Evolutionary conservation across 2,888 invertebrate species (phyloP).

Genomic region (Cheilosia urbana): DNA sequence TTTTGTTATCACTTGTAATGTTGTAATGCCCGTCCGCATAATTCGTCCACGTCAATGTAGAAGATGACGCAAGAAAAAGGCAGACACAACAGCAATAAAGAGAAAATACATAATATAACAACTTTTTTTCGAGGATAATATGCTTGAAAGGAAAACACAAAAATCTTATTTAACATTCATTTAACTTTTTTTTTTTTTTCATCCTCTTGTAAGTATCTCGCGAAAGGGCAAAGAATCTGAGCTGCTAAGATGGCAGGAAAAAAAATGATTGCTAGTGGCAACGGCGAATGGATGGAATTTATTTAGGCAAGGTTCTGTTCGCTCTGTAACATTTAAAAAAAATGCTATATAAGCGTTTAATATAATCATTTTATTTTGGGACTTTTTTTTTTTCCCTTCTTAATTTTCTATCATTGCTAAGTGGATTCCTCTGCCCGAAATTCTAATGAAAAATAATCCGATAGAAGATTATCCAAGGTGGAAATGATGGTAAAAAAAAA

Average conservation of each 20-base stretch:
- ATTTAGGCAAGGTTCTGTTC: not conserved
- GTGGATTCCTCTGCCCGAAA: constrained; percentile 22
- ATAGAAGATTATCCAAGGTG: not conserved
- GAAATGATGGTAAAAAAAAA: not conserved
- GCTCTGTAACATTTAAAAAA: not conserved
- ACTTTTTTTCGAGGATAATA: constrained; percentile 41
- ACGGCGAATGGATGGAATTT: not conserved
- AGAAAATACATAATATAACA: too few relatives aligned
- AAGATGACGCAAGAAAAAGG: constrained; percentile 14
- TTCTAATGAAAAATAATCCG: constrained; percentile 2
- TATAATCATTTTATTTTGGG: constrained; percentile 51
- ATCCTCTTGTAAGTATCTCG: not conserved
- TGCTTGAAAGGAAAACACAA: constrained; percentile 42
- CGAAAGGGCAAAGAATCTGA: constrained; percentile 9
- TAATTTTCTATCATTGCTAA: constrained; percentile 39
- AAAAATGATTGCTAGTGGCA: constrained; percentile 17
- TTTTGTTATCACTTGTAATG: constrained; percentile 67
- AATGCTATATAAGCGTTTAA: constrained; percentile 5
- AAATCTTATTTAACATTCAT: constrained; percentile 73
- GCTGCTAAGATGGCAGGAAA: constrained; percentile 7
- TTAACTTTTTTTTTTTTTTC: constrained; percentile 55
- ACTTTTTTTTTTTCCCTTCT: constrained; percentile 13
- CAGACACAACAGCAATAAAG: constrained; percentile 2
- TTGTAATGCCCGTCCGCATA: constrained; percentile 57
- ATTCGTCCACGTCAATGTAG: constrained; percentile 27